Conservation (phyloP, 2,888 invertebrate genomes). For the Myopa tessellatipennis region DNA sequence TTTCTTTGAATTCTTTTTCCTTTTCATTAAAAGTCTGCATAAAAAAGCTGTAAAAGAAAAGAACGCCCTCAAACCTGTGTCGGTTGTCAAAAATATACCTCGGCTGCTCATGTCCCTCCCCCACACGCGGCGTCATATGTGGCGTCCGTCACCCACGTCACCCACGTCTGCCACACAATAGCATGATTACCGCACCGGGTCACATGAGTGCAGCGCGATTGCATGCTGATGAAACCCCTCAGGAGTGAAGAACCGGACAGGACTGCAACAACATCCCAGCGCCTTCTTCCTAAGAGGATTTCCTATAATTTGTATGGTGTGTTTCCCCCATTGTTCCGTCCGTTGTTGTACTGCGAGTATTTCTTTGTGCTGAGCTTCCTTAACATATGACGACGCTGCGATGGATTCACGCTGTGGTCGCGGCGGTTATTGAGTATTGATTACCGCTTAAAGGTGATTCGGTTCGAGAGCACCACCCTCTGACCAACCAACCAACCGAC, state of each 20-base stretch:
- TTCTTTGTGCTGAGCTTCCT: background rate
- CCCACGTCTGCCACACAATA: background rate
- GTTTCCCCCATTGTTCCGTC: background rate
- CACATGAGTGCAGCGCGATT: conserved; percentile 35
- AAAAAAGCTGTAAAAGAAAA: background rate
- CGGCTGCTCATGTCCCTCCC: background rate
- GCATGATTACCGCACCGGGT: background rate
- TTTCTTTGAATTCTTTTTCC: too few relatives aligned
- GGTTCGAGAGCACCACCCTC: background rate
- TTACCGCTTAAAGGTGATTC: conserved; percentile 1
- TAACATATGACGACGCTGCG: background rate
- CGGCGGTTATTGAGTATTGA: background rate
- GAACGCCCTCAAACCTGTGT: background rate
- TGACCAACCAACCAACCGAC: background rate
- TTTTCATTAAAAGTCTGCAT: too few relatives aligned
- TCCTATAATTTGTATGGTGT: conserved; percentile 8
- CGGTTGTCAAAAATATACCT: background rate
- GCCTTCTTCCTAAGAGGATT: background rate
- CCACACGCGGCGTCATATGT: background rate
- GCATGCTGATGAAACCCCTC: conserved; percentile 37
- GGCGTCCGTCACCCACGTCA: background rate
- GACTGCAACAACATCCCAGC: background rate
- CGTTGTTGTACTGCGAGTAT: background rate
- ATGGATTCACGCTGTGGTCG: background rate
- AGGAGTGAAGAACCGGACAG: background rate